Percentiles rank a stretch among this genome's conserved stretches.
Evolutionary conservation across 1,140 invertebrate genomes (phyloP).

Genomic region (Neodiprion pinetum): DNA sequence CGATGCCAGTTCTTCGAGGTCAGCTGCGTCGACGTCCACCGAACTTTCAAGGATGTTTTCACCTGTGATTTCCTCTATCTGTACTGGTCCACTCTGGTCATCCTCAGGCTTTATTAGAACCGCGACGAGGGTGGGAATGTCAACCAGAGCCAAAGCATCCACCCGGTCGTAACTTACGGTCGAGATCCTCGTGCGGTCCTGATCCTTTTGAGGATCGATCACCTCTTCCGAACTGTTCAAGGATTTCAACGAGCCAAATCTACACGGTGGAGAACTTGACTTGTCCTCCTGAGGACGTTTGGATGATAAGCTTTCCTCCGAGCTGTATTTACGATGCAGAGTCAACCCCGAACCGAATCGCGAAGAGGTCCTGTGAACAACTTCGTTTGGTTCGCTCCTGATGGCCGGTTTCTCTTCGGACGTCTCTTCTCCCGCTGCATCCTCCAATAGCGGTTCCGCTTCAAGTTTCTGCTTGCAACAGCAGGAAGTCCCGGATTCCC

Average conservation of each 20-base stretch:
- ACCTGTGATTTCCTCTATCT: constrained; percentile 48
- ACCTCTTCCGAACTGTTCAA: constrained; percentile 24
- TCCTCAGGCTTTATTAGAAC: constrained; percentile 49
- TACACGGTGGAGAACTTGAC: constrained; percentile 11
- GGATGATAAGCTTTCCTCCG: constrained; percentile 34
- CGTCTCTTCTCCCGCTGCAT: too few relatives aligned
- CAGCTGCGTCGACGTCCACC: constrained; percentile 29
- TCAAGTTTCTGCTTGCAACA: not conserved
- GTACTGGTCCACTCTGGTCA: constrained; percentile 26
- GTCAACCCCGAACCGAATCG: not conserved
- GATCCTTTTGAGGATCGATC: not conserved
- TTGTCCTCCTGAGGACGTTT: not conserved
- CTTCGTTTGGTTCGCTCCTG: not conserved
- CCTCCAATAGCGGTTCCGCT: too few relatives aligned
- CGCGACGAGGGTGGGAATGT: constrained; percentile 49
- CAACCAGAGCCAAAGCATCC: constrained; percentile 46
- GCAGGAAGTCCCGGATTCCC: not conserved
- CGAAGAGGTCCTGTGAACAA: not conserved
- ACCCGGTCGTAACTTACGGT: constrained; percentile 38
- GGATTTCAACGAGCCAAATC: constrained; percentile 41
- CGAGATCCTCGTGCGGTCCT: constrained; percentile 38
- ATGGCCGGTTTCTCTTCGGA: not conserved
- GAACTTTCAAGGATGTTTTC: constrained; percentile 37
- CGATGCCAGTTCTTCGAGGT: constrained; percentile 24
- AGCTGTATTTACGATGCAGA: constrained; percentile 29